Percentiles rank a stretch among this genome's conserved stretches.
phyloP scores from a whole-genome alignment of 2,113 vertebrate species.

The Cebidichthys violaceus region DNA sequence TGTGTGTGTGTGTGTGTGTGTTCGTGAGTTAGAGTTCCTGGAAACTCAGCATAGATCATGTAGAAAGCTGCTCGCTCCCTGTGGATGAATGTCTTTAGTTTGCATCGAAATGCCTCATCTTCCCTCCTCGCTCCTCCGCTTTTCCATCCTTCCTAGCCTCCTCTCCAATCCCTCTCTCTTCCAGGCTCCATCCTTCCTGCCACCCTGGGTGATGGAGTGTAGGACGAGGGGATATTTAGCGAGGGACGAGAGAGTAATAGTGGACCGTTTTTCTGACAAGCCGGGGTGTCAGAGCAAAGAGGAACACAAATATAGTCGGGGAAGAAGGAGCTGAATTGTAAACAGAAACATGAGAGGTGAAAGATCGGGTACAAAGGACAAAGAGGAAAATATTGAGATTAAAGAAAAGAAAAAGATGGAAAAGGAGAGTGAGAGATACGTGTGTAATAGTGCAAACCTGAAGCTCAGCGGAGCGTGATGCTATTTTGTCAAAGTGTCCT shows the following conservation, averaged over 20 bases:
- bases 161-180: neutral
- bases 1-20: neutral
- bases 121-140: constrained; percentile 12
- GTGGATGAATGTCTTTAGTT: constrained; percentile 49
- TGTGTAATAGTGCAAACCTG: constrained; percentile 4
- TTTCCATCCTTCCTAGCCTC: constrained; percentile 11
- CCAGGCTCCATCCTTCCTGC: constrained; percentile 20
- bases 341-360: constrained; percentile 13
- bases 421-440: constrained; percentile 5
- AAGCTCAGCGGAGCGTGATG: neutral
- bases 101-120: constrained; percentile 48
- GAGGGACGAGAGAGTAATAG: constrained; percentile 45
- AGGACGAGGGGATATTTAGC: constrained; percentile 23
- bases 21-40: constrained; percentile 4
- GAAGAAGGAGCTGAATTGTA: constrained; percentile 23
- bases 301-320: constrained; percentile 25
- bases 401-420: neutral
- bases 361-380: neutral
- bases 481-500: constrained; percentile 26
- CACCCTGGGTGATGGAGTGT: constrained; percentile 44
- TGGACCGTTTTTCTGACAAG: constrained; percentile 30
- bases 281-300: constrained; percentile 12
- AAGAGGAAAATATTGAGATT: neutral
- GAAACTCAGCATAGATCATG: constrained; percentile 55
- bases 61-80: constrained; percentile 28